phyloP scores from a whole-genome alignment of 2,113 vertebrate species.

The Alethe castanea region DNA sequence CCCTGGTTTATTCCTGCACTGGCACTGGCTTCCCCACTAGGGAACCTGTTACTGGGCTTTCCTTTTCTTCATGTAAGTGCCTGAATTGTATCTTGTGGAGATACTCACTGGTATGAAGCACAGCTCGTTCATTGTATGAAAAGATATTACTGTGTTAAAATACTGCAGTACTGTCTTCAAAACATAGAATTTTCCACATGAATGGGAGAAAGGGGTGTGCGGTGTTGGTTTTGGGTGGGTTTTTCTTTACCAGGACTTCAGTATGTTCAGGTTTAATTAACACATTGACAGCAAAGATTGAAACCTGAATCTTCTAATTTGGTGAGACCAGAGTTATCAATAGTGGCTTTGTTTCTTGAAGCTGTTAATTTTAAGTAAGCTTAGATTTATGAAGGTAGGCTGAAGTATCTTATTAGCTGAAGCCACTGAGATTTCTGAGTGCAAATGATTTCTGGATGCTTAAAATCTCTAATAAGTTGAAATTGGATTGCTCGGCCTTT shows the following conservation, averaged over 20 bases:
- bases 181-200: neutral
- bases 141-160: neutral
- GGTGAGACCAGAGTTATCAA: neutral
- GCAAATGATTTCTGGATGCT: neutral
- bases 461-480: neutral
- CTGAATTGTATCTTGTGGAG: neutral
- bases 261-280: neutral
- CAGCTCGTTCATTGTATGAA: neutral
- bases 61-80: neutral
- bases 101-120: neutral
- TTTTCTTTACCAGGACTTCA: neutral
- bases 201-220: neutral
- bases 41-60: neutral
- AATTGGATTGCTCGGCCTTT: neutral
- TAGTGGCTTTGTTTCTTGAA: neutral
- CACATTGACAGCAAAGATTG: neutral
- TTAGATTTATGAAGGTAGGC: neutral
- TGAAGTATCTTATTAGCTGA: neutral
- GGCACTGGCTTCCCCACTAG: neutral
- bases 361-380: neutral
- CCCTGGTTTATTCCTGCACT: neutral
- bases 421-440: neutral
- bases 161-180: neutral
- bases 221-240: neutral
- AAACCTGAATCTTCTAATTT: neutral